These are phyloP conservation scores for Drosophila mojavensis DNA, from an alignment of 1,140 invertebrate species.

Conservation along the genomic window DNA sequence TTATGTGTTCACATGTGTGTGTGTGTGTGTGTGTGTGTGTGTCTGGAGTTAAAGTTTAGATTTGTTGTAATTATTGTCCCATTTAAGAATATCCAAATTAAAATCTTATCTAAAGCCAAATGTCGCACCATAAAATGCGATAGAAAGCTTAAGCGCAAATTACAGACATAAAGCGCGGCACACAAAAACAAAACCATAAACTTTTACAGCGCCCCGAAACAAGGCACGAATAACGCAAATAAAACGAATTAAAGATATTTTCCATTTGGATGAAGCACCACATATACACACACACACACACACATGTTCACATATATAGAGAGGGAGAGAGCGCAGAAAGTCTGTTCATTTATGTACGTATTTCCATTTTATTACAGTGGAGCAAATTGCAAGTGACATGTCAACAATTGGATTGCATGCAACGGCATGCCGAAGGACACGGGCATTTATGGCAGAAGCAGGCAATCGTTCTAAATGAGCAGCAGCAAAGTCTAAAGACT, in stretches of 20 bases:
- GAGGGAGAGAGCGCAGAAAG: not conserved
- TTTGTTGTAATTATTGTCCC: constrained; percentile 24
- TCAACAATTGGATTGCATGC: constrained; percentile 84
- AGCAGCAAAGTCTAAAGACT: constrained; percentile 63
- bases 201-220: constrained; percentile 38
- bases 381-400: constrained; percentile 83
- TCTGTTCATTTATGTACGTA: constrained; percentile 44
- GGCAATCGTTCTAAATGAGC: constrained; percentile 80
- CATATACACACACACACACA: constrained; percentile 10
- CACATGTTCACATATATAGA: not conserved
- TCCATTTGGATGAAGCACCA: constrained; percentile 19
- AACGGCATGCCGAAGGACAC: constrained; percentile 83
- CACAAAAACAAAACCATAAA: constrained; percentile 47
- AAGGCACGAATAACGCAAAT: constrained; percentile 41
- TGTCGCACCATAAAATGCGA: constrained; percentile 43
- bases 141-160: constrained; percentile 42
- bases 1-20: too few species aligned
- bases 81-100: constrained; percentile 33
- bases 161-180: constrained; percentile 32
- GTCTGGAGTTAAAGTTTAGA: not conserved
- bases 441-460: constrained; percentile 84
- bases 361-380: constrained; percentile 82
- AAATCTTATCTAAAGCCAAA: constrained; percentile 34
- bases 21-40: too few species aligned
- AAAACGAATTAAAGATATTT: constrained; percentile 48